phyloP scores from a whole-genome alignment of 37 sponge, comb jelly and placozoan species.

The Corticium candelabrum region DNA sequence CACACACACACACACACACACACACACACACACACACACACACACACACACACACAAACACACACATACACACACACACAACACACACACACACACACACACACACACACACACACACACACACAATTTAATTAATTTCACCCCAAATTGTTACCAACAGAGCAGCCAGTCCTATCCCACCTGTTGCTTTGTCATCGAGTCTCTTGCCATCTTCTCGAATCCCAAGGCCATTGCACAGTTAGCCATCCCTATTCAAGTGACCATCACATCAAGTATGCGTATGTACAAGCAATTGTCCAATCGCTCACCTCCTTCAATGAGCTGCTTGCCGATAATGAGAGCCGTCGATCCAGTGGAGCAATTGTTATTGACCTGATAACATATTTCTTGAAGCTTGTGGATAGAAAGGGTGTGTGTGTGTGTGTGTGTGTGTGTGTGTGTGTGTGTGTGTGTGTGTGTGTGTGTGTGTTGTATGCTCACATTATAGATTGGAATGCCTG shows the following conservation, averaged over 20 bases:
- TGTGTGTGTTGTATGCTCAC: slow-evolving; percentile 20
- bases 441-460: no score
- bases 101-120: neutral
- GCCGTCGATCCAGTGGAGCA: slow-evolving; percentile 87
- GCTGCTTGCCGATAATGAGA: slow-evolving; percentile 71
- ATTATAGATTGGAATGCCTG: slow-evolving; percentile 88
- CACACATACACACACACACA: no score
- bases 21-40: neutral
- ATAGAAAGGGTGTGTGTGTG: no score
- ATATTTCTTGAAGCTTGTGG: neutral
- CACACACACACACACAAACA: neutral
- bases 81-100: neutral
- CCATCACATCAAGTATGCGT: neutral
- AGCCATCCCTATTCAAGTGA: slow-evolving; percentile 29
- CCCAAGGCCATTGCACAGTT: slow-evolving; percentile 84
- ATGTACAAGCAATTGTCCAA: neutral
- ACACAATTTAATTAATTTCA: no score
- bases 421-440: no score
- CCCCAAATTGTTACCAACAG: no score
- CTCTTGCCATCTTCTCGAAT: slow-evolving; percentile 90
- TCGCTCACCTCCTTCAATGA: slow-evolving; percentile 54
- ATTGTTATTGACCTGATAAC: slow-evolving; percentile 62
- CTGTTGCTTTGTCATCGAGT: slow-evolving; percentile 22
- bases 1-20: neutral
- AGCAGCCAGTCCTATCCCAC: neutral